These are phyloP conservation scores for Maconellicoccus hirsutus DNA, from an alignment of 1,140 invertebrate species.

Conservation along the genomic window DNA sequence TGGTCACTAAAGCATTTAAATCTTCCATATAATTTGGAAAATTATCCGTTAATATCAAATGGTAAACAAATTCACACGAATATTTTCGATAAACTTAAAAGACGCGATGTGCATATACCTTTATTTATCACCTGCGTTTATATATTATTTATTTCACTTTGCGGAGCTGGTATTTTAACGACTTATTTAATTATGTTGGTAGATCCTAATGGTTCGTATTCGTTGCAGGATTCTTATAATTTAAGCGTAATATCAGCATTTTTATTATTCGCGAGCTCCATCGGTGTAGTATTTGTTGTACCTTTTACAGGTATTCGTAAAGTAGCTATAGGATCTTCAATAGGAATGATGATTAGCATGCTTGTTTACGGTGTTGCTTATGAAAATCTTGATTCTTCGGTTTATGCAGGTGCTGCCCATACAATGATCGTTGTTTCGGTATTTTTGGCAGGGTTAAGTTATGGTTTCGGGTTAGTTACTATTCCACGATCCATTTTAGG, in stretches of 20 bases:
- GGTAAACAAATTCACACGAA: neutral
- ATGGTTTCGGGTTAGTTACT: neutral
- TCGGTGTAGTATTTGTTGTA: neutral
- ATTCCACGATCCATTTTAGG: neutral
- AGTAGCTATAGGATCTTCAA: neutral
- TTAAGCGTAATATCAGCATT: neutral
- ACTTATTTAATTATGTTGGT: neutral
- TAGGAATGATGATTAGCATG: neutral
- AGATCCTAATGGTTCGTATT: neutral
- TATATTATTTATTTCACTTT: no score
- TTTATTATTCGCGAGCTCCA: neutral
- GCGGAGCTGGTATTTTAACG: neutral
- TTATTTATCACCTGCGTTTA: neutral
- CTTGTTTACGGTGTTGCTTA: neutral
- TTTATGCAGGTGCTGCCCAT: neutral
- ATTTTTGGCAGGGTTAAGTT: neutral
- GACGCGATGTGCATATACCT: neutral
- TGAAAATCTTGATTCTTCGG: neutral
- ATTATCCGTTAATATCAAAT: constrained; percentile 25
- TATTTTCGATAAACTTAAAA: neutral
- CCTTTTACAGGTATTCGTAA: neutral
- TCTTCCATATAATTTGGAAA: constrained; percentile 34
- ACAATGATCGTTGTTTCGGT: neutral
- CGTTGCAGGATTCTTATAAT: neutral
- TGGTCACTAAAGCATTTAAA: constrained; percentile 41